phyloP scores from a whole-genome alignment of 2,797 vertebrate genomes.

The Gallinago stenura region DNA sequence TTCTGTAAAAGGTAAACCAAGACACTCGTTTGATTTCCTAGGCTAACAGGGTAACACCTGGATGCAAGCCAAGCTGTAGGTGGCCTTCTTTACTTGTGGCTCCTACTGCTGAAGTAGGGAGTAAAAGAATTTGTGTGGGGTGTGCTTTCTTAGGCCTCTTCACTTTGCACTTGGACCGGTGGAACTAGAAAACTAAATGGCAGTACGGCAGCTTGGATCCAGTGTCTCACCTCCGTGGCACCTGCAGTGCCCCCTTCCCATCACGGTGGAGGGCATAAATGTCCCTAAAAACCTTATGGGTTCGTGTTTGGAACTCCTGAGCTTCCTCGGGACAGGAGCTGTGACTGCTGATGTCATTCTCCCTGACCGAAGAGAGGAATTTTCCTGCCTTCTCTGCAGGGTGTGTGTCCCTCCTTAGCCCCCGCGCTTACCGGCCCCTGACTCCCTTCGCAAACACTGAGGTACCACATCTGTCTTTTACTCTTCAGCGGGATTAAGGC shows the following conservation, averaged over 20 bases:
- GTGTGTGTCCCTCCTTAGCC: neutral
- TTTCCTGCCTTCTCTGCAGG: conserved; percentile 1
- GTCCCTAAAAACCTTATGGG: neutral
- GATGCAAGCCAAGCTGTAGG: neutral
- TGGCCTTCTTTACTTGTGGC: neutral
- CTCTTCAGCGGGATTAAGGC: neutral
- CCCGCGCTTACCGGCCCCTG: neutral
- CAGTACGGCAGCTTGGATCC: neutral
- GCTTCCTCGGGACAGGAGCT: neutral
- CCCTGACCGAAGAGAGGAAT: neutral
- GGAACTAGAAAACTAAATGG: neutral
- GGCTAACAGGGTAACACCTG: neutral
- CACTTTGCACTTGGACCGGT: neutral
- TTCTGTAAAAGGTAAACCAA: neutral
- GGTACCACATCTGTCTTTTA: neutral
- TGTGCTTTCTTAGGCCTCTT: neutral
- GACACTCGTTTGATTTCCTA: neutral
- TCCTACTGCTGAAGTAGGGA: neutral
- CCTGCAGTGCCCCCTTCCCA: neutral
- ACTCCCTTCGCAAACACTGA: neutral
- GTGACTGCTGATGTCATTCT: accelerated
- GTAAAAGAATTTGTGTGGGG: neutral
- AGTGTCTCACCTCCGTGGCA: neutral
- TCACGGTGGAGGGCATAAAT: neutral
- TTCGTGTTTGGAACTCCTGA: neutral